Base-by-base conservation (phyloP, 2,797 vertebrate genomes). In the Scolopax rusticola region DNA sequence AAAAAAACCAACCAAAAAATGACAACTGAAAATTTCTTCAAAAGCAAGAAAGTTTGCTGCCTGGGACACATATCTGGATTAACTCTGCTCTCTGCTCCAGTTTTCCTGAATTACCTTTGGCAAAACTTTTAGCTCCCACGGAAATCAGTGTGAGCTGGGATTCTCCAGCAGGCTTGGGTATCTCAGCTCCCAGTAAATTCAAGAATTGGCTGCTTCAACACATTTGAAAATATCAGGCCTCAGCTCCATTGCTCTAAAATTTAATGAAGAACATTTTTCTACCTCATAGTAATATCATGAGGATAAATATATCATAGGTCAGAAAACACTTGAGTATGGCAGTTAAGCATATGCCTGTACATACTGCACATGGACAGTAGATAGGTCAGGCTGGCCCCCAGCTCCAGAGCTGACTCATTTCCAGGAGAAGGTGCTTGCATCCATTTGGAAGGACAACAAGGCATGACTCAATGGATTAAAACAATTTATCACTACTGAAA, bases 391-490 rank as follows among this genome's bases (percentile, higher is more conserved):
- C 68, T 87, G 95, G 87, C n/a, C 95, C 85, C 68, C 84, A 71
- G 70, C 53, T 63, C 61, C 68, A 33, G 73, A 36, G 33, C 18
- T 96, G 96, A 95, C 68, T 96, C 96, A 93, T 17, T 56, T 53
- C 25, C 20, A 78, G 82, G n/a, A 89, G 67, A 94, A 95, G 90
- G 68, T 90, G 75, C 88, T 77, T n/a, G 51, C 84, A 76, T 78
- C 90, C 77, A 89, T 87, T 95, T 96, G 96, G 95, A 90, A 94
- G 86, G 91, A 94, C 88, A 95, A 91, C 77, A 92, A 95, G 90
- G 60, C 57, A 56, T 95, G 92, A 95, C 53, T 96, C 94, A 97
- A 25, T 30, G 92, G 88, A 92, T 97, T 90, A 97, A 97, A 97
- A 95, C 38, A 43, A 50, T 61, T 96, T 96, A 97, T 95, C 97